These are phyloP conservation scores for Mesocricetus auratus DNA, from an alignment of 2,113 vertebrate genomes.

Conservation along the genomic window DNA sequence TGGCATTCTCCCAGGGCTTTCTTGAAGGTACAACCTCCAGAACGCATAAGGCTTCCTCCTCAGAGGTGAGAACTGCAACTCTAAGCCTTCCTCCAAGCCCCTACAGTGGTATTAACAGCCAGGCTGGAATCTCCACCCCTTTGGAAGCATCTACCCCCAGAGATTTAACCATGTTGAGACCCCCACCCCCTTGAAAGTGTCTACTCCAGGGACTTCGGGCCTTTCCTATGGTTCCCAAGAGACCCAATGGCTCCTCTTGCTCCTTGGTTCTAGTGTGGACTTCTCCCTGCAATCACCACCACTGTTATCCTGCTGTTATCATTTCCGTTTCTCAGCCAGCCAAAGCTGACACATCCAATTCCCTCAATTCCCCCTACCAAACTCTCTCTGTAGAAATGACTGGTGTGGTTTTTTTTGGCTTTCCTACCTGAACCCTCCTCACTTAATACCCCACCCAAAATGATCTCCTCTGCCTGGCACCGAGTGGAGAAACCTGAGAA, in stretches of 20 bases:
- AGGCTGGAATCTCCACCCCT: neutral
- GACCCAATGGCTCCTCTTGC: neutral
- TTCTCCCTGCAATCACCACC: neutral
- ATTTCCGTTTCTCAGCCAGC: neutral
- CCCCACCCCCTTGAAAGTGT: neutral
- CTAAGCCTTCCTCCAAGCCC: neutral
- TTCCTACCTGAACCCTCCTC: neutral
- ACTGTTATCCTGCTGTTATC: neutral
- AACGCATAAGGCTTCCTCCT: neutral
- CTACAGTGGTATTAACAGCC: neutral
- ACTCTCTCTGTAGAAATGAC: neutral
- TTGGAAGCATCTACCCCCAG: too few relatives aligned
- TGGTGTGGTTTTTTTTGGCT: neutral
- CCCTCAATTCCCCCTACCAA: neutral
- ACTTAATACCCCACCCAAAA: neutral
- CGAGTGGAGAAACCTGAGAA: neutral
- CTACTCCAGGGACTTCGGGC: neutral
- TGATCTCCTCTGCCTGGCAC: neutral
- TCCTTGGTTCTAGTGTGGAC: accelerated
- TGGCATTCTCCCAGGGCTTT: neutral
- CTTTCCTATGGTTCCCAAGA: neutral
- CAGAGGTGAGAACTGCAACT: neutral
- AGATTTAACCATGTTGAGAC: too few relatives aligned
- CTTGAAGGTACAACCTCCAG: neutral
- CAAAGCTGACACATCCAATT: neutral